Evolutionary conservation across 2,888 invertebrate species (phyloP), one percentile per base, ranked within the genome.

Genomic region (Chaitophorus viminalis): DNA sequence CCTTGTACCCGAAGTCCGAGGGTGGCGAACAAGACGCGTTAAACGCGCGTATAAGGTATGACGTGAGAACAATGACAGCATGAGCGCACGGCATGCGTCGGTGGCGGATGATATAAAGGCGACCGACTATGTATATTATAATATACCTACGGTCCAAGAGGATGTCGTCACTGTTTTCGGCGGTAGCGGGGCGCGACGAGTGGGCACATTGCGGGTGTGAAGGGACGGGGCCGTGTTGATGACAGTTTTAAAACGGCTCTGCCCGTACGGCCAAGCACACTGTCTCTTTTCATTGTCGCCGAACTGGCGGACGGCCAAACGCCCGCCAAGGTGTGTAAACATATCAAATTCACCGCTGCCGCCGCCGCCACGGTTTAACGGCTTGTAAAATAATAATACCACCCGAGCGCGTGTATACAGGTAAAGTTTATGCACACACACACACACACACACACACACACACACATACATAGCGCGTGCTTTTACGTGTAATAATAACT

Each of bases 271-370:
- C n/a, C n/a, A n/a, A n/a, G n/a, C 25, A 29, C 36, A 36, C 68
- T 17, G 68, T 79, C 76, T 39, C 33, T 33, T 83, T 75, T 75
- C 75, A 39, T 65, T 75, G 75, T 83, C 39, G 29, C 75, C 74
- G 14, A 14, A 39, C 54, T 75, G 83, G 83, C 74, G 14, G n/a
- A 29, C 25, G 83, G 39, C 83, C 83, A 83, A 75, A 83, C 74
- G 60, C 14, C 74, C 36, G 74, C 74, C 83, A 60, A 83, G 60
- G 60, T 65, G 83, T 75, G 83, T 83, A 83, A 83, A 83, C 83
- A 83, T 83, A 83, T 83, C 83, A 75, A 75, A 75, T 82, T 82
- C 74, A 52, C 70, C 72, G 52, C 29, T 33, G n/a, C n/a, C n/a
- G 3, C 39, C 39, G 72, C 77, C 54, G 11, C 72, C 82, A 33